Percentiles rank a stretch among this genome's conserved stretches.
These are phyloP conservation scores for Hippopotamus amphibius DNA, from an alignment of 2,113 vertebrate species.

Conservation along the genomic window DNA sequence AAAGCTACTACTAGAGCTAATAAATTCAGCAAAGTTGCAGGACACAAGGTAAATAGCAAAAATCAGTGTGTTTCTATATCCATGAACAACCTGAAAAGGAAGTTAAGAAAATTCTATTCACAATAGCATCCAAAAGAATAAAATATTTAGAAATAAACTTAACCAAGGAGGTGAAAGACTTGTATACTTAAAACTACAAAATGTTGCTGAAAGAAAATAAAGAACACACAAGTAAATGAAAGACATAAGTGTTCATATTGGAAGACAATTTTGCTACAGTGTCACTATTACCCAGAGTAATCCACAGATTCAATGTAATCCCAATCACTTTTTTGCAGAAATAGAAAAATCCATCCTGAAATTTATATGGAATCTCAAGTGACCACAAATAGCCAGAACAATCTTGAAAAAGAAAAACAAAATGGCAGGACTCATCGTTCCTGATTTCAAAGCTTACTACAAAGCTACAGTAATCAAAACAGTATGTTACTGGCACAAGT, in stretches of 20 bases:
- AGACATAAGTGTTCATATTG: neutral
- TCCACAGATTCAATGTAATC: neutral
- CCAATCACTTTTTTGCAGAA: conserved; percentile 8
- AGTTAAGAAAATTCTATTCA: conserved; percentile 33
- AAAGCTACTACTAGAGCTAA: neutral
- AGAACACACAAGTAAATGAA: conserved; percentile 33
- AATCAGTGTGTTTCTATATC: neutral
- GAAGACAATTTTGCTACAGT: neutral
- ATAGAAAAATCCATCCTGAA: conserved; percentile 12
- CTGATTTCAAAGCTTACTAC: conserved; percentile 27
- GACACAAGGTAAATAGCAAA: conserved; percentile 42
- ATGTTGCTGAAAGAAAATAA: conserved; percentile 9
- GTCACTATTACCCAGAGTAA: neutral
- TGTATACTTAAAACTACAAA: neutral
- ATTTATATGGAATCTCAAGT: neutral
- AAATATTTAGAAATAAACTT: conserved; percentile 33
- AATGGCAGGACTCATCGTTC: neutral
- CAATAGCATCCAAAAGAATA: conserved; percentile 15
- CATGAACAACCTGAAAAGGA: conserved; percentile 15
- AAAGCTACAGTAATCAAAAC: conserved; percentile 26
- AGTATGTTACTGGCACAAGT: neutral
- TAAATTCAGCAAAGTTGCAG: neutral
- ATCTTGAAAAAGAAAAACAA: conserved; percentile 12
- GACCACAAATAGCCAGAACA: neutral
- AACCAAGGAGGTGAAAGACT: neutral